Evolutionary conservation across 64 coral and sea anemone genomes (phyloP), one percentile per base, ranked within the genome.

Genomic region (Trachythela sp.): DNA sequence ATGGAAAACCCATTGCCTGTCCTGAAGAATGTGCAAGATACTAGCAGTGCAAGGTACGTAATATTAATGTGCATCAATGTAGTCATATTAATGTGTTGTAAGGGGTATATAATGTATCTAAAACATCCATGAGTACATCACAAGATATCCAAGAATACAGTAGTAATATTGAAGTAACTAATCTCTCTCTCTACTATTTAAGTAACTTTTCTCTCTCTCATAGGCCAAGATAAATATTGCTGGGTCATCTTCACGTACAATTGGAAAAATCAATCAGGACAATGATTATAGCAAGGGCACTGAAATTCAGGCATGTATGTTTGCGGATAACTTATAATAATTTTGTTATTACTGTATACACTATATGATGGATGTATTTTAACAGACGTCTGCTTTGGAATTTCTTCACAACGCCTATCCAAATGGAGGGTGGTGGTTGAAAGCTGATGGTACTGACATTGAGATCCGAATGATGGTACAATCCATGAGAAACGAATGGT

Each of bases 181-280:
- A n/a, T n/a, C n/a, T n/a, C n/a, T n/a, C n/a, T n/a, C n/a, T n/a
- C n/a, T n/a, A n/a, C n/a, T n/a, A n/a, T n/a, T n/a, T n/a, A n/a
- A n/a, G n/a, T n/a, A n/a, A n/a, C n/a, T n/a, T n/a, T n/a, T n/a
- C n/a, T n/a, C n/a, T n/a, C n/a, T n/a, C n/a, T 83, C 43, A n/a
- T 51, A 92, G 91, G 91, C 91, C 49, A 88, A 88, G 51, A 85
- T 92, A 15, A 92, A 88, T 85, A 84, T 92, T 59, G 86, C 87
- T 88, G 91, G 49, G 43, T 75, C 91, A 17, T 84, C 86, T 24
- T 2, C 83, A 34, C 56, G 86, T 34, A 85, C 86, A 36, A 77
- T 71, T 2, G 34, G 86, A 84, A 84, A 20, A 59, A 54, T 36
- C 0, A 87, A 36, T 33, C 2, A 30, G 15, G 56, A 48, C n/a